These are phyloP conservation scores for Thecocarcelia acutangulata DNA, from an alignment of 2,888 invertebrate genomes.

Conservation along the genomic window DNA sequence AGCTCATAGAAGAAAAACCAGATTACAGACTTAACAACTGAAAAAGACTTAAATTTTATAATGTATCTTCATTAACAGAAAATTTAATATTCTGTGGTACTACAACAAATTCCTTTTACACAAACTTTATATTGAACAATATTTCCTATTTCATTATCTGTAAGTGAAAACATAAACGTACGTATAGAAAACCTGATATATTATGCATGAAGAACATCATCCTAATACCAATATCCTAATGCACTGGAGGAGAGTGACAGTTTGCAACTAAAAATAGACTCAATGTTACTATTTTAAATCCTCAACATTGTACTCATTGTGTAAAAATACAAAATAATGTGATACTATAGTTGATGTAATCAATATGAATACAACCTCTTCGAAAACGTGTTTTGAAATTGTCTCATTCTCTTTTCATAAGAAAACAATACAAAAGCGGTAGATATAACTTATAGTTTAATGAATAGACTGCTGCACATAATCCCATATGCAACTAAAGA, in stretches of 20 bases:
- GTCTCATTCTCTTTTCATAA: not conserved
- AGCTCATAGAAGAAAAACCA: too few relatives aligned
- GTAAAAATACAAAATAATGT: conserved; percentile 9
- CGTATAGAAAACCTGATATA: conserved; percentile 33
- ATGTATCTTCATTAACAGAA: too few relatives aligned
- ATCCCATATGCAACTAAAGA: not conserved
- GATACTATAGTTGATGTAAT: conserved; percentile 38
- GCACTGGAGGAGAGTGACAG: conserved; percentile 10
- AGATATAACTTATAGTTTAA: not conserved
- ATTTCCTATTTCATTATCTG: not conserved
- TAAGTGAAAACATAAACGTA: not conserved
- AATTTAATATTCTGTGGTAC: too few relatives aligned
- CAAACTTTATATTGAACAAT: conserved; percentile 1
- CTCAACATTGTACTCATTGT: conserved; percentile 8
- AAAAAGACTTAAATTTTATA: too few relatives aligned
- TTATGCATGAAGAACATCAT: conserved; percentile 22
- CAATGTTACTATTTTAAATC: conserved; percentile 25
- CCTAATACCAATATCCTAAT: not conserved
- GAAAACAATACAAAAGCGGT: not conserved
- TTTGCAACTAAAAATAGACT: conserved; percentile 30
- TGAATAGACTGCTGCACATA: not conserved
- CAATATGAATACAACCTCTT: conserved; percentile 24
- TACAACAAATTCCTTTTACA: not conserved
- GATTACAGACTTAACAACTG: too few relatives aligned
- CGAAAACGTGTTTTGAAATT: conserved; percentile 36